Base-by-base conservation (phyloP, 2,888 invertebrate genomes). In the Oscheius sp. region DNA sequence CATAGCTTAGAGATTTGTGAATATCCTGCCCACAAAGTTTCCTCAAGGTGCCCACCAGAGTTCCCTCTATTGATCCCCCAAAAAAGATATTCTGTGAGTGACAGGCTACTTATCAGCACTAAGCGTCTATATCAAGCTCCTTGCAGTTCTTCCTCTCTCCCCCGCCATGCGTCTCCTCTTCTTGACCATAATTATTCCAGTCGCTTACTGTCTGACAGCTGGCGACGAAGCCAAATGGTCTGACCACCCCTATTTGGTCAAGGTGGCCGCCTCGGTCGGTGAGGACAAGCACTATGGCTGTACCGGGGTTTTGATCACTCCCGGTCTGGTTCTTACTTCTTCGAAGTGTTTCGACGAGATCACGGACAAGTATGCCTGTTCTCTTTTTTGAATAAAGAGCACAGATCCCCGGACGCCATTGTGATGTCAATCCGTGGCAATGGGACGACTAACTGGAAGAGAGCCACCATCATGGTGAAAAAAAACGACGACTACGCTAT, bases 371-470 rank as follows among this genome's bases (percentile, higher is more conserved):
- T 68, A 5, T 33, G 53, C 11, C 11, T 9, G 21, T 3, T 53
- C 29, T 21, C 29, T 32, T n/a, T 37, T 53, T n/a, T 29, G 57
- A 4, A 4, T 10, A 66, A 3, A 13, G 9, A 50, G 3, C 35
- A 33, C 33, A 60, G 60, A 32, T 33, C 37, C 13, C n/a, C n/a
- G 2, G 37, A 70, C 1, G 70, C 70, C 1, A 33, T 70, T 50
- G 70, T 70, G 42, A 57, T 70, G 3, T 59, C 59, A 7, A 57
- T 57, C 13, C 58, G 70, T 10, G 48, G 32, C 10, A 70, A 70
- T 47, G 70, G 70, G 10, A 50, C 58, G 11, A 48, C n/a, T 11
- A 59, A 9, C 42, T 68, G 68, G 70, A 70, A 70, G 48, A n/a
- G 70, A 48, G 9, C n/a, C 21, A 37, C 58, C 5, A 5, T 21